A percentile compares a stretch with the other conserved stretches of the same genome.
These are phyloP conservation scores for Drosophila melanogaster DNA, from an alignment of 1,140 invertebrate species.

Conservation along the genomic window Release_6_plus_ISO1_MT NC_004354.4:4554001-4554500, in stretches of 20 bases:
- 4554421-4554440: background rate
- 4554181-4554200: background rate
- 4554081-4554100: background rate
- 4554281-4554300: background rate
- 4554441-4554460: background rate
- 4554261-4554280: background rate
- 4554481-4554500: too few species aligned
- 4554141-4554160: slow-evolving; percentile 4
- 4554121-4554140: slow-evolving; percentile 1
- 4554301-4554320: slow-evolving; percentile 6
- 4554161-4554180: background rate
- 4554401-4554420: background rate
- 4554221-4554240: background rate
- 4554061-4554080: too few species aligned
- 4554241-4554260: background rate
- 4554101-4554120: background rate
- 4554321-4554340: background rate
- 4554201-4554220: background rate
- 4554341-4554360: background rate
- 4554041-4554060: background rate
- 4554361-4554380: background rate
- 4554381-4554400: background rate
- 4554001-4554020: background rate
- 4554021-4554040: background rate
- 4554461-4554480: too few species aligned